Evolutionary conservation across 2,113 vertebrate species (phyloP).

Genomic region (Tringa solitaria): DNA sequence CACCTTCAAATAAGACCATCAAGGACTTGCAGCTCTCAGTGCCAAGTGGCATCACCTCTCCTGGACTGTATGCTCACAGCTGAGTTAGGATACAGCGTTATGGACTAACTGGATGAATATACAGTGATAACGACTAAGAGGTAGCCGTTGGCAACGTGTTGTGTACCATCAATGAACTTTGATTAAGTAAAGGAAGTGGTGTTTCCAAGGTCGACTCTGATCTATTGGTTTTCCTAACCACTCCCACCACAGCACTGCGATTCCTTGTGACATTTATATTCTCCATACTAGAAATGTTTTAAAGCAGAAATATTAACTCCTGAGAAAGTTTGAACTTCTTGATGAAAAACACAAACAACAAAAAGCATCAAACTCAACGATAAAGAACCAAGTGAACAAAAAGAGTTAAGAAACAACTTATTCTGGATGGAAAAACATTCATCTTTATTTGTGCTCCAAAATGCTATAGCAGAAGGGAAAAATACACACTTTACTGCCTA

Average conservation of each 20-base stretch:
- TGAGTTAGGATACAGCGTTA: background rate
- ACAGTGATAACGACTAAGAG: background rate
- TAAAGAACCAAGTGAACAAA: background rate
- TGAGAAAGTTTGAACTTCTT: background rate
- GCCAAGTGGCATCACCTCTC: background rate
- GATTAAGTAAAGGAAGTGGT: background rate
- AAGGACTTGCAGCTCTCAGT: background rate
- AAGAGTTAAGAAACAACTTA: background rate
- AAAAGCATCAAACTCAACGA: background rate
- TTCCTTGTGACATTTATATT: fast-evolving
- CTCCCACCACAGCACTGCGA: background rate
- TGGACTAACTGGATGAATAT: background rate
- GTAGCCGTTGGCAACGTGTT: background rate
- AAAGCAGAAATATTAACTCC: background rate
- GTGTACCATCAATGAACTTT: background rate
- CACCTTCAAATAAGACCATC: background rate
- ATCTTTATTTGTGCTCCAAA: background rate
- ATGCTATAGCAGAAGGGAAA: background rate
- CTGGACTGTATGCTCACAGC: background rate
- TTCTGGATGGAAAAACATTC: background rate
- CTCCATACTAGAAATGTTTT: background rate
- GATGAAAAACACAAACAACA: background rate
- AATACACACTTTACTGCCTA: background rate
- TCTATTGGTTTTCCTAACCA: background rate
- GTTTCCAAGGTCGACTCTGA: background rate